Conservation (phyloP, 2,797 vertebrate species). For the Aeoliscus strigatus region DNA sequence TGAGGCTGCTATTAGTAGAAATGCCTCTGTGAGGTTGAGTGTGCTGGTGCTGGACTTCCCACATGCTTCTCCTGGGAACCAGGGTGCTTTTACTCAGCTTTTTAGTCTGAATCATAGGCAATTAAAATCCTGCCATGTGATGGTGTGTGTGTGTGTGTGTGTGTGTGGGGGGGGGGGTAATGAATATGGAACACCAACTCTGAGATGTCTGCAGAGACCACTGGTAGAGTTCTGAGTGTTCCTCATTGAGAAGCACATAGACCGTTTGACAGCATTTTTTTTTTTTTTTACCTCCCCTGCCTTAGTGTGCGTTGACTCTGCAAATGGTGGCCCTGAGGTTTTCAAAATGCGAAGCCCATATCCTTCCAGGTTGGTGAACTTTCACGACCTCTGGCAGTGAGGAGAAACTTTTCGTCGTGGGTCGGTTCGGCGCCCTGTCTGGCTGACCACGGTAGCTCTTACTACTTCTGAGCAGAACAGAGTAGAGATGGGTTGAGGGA, state of each 20-base stretch:
- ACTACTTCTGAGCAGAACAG: slow-evolving; percentile 47
- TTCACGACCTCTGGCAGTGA: slow-evolving; percentile 54
- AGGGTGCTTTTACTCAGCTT: slow-evolving; percentile 43
- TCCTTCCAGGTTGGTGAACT: slow-evolving; percentile 71
- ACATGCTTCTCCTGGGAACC: slow-evolving; percentile 54
- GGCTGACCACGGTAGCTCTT: slow-evolving; percentile 57
- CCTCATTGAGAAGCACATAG: slow-evolving; percentile 59
- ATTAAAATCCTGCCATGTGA: slow-evolving; percentile 64
- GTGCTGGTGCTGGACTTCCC: slow-evolving; percentile 58
- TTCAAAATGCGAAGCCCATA: slow-evolving; percentile 62
- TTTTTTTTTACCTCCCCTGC: slow-evolving; percentile 12
- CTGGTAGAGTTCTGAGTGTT: slow-evolving; percentile 60
- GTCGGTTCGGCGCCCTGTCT: slow-evolving; percentile 58
- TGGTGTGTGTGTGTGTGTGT: no score
- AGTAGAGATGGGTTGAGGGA: slow-evolving; percentile 44
- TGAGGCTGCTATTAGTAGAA: slow-evolving; percentile 62
- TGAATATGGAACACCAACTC: slow-evolving; percentile 72
- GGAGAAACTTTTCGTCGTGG: slow-evolving; percentile 63
- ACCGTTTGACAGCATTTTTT: slow-evolving; percentile 57
- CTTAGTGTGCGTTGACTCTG: slow-evolving; percentile 35
- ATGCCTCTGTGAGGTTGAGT: slow-evolving; percentile 50
- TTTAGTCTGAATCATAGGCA: slow-evolving; percentile 65
- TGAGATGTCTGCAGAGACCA: slow-evolving; percentile 58
- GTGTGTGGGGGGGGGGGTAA: slow-evolving; percentile 52
- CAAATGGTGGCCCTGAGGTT: slow-evolving; percentile 59